These are phyloP conservation scores for Sialis lutaria DNA, from an alignment of 2,888 invertebrate species.

Conservation along the genomic window DNA sequence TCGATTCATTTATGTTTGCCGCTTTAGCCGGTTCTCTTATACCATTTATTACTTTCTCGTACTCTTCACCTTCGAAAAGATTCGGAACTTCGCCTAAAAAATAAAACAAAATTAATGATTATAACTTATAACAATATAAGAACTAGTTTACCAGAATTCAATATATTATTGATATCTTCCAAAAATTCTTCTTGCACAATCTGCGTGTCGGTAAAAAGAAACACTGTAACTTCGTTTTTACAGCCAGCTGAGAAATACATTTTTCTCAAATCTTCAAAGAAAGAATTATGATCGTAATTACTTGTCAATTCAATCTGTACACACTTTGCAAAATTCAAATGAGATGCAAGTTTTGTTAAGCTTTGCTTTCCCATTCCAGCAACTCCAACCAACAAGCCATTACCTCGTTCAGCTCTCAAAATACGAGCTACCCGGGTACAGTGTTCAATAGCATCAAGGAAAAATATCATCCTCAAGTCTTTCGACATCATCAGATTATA, in stretches of 20 bases:
- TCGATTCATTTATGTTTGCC: slow-evolving; percentile 43
- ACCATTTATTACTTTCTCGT: slow-evolving; percentile 64
- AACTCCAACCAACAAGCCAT: slow-evolving; percentile 73
- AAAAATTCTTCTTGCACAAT: slow-evolving; percentile 80
- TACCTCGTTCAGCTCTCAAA: slow-evolving; percentile 70
- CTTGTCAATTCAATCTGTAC: slow-evolving; percentile 76
- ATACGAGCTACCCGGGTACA: slow-evolving; percentile 72
- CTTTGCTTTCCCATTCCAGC: slow-evolving; percentile 86
- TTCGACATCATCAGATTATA: slow-evolving; percentile 60
- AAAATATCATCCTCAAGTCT: slow-evolving; percentile 72
- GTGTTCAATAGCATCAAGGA: slow-evolving; percentile 80
- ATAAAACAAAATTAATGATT: not conserved
- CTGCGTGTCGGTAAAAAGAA: slow-evolving; percentile 79
- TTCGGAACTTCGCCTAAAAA: slow-evolving; percentile 70
- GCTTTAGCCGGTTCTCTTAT: slow-evolving; percentile 55
- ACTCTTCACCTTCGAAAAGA: slow-evolving; percentile 73
- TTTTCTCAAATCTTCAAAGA: slow-evolving; percentile 70
- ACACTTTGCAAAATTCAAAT: slow-evolving; percentile 71
- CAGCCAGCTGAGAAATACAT: slow-evolving; percentile 69
- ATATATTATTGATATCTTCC: slow-evolving; percentile 81
- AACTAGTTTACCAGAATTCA: slow-evolving; percentile 53
- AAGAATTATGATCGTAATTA: slow-evolving; percentile 64
- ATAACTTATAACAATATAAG: not conserved
- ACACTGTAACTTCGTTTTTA: slow-evolving; percentile 55
- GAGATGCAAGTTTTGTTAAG: slow-evolving; percentile 67